Evolutionary conservation across 2,888 invertebrate genomes (phyloP).

Genomic region (Corbicula japonica): DNA sequence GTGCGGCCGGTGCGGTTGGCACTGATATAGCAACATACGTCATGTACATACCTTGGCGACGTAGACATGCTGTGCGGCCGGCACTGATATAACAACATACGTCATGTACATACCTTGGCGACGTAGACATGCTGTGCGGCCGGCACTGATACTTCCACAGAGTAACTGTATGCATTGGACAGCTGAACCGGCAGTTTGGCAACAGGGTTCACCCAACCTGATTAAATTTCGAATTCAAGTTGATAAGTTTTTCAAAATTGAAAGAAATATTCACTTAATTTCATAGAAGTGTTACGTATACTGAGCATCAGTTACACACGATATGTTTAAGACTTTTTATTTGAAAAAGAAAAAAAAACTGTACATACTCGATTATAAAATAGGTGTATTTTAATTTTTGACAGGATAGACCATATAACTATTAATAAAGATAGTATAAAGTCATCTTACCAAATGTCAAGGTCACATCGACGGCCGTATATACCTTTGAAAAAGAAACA

Average conservation of each 20-base stretch:
- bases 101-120: slow-evolving; percentile 58
- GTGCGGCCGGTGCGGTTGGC: no score
- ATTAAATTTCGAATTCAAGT: not conserved
- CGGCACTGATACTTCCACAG: slow-evolving; percentile 56
- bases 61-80: no score
- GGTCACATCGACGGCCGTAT: slow-evolving; percentile 55
- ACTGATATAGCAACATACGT: no score
- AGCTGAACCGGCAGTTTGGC: slow-evolving; percentile 42
- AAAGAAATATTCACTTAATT: not conserved
- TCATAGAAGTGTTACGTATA: not conserved
- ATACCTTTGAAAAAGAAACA: slow-evolving; percentile 39
- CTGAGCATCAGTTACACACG: no score
- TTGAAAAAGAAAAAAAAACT: no score
- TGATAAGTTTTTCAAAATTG: not conserved
- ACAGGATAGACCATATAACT: not conserved
- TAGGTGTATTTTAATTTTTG: slow-evolving; percentile 2
- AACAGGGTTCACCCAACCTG: slow-evolving; percentile 57
- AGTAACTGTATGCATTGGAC: slow-evolving; percentile 55
- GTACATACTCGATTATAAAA: no score
- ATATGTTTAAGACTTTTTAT: no score
- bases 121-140: slow-evolving; percentile 33
- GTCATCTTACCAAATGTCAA: slow-evolving; percentile 53
- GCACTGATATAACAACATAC: no score
- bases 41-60: no score
- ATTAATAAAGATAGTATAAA: no score